These are phyloP conservation scores for Onychostoma macrolepis DNA, from an alignment of 2,113 vertebrate genomes.

Conservation along the genomic window DNA sequence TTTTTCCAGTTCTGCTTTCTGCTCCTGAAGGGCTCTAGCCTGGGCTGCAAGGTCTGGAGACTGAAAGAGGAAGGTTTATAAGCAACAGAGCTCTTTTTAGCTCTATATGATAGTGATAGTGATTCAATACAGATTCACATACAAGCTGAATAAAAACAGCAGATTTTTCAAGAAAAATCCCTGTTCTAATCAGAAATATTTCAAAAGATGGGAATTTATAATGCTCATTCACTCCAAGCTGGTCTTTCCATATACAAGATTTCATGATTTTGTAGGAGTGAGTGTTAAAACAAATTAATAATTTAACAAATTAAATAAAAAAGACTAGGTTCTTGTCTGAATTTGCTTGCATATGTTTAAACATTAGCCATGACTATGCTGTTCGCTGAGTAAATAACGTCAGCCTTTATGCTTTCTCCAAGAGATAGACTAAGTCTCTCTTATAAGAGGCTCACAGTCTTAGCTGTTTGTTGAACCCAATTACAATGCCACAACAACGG, in stretches of 20 bases:
- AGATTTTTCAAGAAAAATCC: neutral
- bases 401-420: slow-evolving; percentile 37
- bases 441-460: slow-evolving; percentile 56
- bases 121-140: neutral
- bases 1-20: slow-evolving; percentile 83
- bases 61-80: slow-evolving; percentile 65
- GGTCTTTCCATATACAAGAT: neutral
- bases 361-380: slow-evolving; percentile 33
- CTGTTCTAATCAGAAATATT: neutral
- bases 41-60: slow-evolving; percentile 76
- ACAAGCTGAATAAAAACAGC: neutral
- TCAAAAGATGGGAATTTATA: neutral
- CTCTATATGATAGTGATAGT: neutral
- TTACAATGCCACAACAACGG: slow-evolving; percentile 35
- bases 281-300: neutral
- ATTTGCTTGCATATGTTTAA: slow-evolving; percentile 40
- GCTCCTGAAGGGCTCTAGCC: slow-evolving; percentile 83
- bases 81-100: neutral
- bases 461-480: slow-evolving; percentile 44
- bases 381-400: slow-evolving; percentile 47
- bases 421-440: slow-evolving; percentile 35
- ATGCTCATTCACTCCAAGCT: neutral
- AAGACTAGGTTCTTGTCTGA: neutral
- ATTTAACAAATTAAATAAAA: neutral
- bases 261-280: neutral